Evolutionary conservation across 2,113 vertebrate species (phyloP).

Genomic region (Gnathonemus longibarbis): DNA sequence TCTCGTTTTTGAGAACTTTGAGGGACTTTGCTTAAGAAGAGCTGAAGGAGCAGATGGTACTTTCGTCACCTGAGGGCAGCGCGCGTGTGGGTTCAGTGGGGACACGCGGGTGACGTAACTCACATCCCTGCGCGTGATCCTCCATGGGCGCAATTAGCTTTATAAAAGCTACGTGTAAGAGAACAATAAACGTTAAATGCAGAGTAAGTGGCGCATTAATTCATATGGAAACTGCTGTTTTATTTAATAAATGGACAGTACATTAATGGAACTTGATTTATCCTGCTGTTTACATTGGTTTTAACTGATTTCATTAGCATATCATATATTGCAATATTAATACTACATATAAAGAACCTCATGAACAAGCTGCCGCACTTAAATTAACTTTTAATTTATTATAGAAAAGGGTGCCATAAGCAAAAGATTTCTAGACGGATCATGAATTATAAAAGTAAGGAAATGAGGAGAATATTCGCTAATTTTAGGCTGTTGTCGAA

Average conservation of each 20-base stretch:
- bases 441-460: background rate
- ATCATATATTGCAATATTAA: background rate
- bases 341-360: background rate
- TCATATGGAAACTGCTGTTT: background rate
- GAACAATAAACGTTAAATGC: slow-evolving; percentile 5
- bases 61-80: slow-evolving; percentile 63
- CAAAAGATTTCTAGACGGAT: background rate
- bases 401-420: background rate
- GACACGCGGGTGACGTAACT: slow-evolving; percentile 23
- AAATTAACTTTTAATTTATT: slow-evolving; percentile 7
- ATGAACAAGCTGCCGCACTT: background rate
- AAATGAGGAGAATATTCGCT: background rate
- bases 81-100: slow-evolving; percentile 51
- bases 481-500: background rate
- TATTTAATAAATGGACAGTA: background rate
- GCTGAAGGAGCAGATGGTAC: slow-evolving; percentile 43
- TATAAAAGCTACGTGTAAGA: background rate
- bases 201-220: background rate
- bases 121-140: background rate
- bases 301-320: background rate
- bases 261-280: slow-evolving; percentile 1
- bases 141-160: background rate
- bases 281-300: slow-evolving; percentile 1
- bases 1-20: slow-evolving; percentile 1
- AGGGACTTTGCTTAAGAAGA: background rate